These are phyloP conservation scores for Enteromius trimaculatus DNA, from an alignment of 2,797 vertebrate species.

Conservation along the genomic window DNA sequence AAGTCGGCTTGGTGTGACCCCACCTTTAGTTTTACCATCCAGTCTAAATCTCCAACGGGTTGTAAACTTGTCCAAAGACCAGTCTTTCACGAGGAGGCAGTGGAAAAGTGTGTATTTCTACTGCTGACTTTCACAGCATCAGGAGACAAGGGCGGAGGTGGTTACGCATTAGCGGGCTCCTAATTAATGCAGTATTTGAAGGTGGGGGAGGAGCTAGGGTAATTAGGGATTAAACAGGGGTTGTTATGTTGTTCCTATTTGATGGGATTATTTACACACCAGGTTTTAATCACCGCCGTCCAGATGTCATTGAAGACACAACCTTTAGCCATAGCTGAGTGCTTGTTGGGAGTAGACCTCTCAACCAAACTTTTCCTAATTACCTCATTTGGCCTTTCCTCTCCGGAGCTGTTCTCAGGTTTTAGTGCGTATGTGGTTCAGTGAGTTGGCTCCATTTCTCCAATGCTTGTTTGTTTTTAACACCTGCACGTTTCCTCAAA, in stretches of 20 bases:
- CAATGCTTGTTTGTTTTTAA: slow-evolving; percentile 33
- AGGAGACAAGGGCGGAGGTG: slow-evolving; percentile 63
- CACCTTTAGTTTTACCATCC: neutral
- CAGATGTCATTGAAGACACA: slow-evolving; percentile 73
- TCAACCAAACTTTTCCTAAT: slow-evolving; percentile 54
- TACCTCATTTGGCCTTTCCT: slow-evolving; percentile 48
- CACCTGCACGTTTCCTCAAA: slow-evolving; percentile 38
- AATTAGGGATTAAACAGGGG: slow-evolving; percentile 77
- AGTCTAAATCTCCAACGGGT: neutral
- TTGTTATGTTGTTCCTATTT: slow-evolving; percentile 76
- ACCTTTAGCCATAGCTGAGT: slow-evolving; percentile 61
- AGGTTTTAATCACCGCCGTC: slow-evolving; percentile 72
- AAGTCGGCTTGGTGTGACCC: neutral
- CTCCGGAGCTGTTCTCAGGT: slow-evolving; percentile 45
- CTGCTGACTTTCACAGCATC: slow-evolving; percentile 10
- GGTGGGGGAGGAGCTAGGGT: slow-evolving; percentile 73
- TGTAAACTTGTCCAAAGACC: slow-evolving; percentile 7
- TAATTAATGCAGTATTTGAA: slow-evolving; percentile 71
- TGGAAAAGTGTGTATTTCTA: slow-evolving; percentile 2
- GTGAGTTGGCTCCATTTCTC: slow-evolving; percentile 40
- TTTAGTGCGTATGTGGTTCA: slow-evolving; percentile 44
- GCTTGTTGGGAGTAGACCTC: slow-evolving; percentile 52
- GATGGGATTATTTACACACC: slow-evolving; percentile 75
- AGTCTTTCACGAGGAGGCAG: neutral
- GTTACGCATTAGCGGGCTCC: slow-evolving; percentile 71